phyloP scores from a whole-genome alignment of 2,113 vertebrate species.

The Axis porcinus region DNA sequence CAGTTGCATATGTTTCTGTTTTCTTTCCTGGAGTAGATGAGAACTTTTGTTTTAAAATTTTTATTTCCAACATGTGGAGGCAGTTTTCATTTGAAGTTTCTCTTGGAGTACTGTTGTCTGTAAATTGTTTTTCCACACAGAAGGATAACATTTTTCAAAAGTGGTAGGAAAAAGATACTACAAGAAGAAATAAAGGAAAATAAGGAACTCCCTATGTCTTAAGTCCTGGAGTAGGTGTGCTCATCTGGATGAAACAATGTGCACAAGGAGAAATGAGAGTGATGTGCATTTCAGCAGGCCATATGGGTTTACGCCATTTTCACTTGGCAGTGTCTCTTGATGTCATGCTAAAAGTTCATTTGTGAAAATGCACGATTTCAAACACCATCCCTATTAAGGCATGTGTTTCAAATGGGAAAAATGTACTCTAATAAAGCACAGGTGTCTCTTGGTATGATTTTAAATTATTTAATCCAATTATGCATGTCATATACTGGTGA shows the following conservation, averaged over 20 bases:
- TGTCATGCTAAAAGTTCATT: neutral
- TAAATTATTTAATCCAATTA: slow-evolving; percentile 38
- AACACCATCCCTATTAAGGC: neutral
- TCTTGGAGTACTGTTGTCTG: neutral
- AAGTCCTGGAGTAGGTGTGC: neutral
- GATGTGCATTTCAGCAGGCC: neutral
- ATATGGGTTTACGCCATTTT: neutral
- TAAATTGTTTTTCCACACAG: neutral
- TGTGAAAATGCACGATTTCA: slow-evolving; percentile 15
- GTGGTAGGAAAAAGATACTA: neutral
- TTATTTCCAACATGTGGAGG: slow-evolving; percentile 55
- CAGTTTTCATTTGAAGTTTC: slow-evolving; percentile 44
- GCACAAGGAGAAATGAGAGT: neutral
- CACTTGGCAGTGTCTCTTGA: neutral
- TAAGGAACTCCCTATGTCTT: neutral
- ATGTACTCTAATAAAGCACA: slow-evolving; percentile 50
- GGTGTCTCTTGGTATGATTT: slow-evolving; percentile 46
- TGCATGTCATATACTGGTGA: slow-evolving; percentile 10
- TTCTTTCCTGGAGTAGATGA: slow-evolving; percentile 42
- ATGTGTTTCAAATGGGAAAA: neutral
- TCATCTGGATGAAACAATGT: neutral
- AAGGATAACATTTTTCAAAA: neutral
- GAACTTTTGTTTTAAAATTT: slow-evolving; percentile 48
- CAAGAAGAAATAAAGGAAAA: neutral
- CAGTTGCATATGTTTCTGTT: slow-evolving; percentile 62